Base-by-base conservation (phyloP, 2,113 vertebrate genomes). In the Gavialis gangeticus region DNA sequence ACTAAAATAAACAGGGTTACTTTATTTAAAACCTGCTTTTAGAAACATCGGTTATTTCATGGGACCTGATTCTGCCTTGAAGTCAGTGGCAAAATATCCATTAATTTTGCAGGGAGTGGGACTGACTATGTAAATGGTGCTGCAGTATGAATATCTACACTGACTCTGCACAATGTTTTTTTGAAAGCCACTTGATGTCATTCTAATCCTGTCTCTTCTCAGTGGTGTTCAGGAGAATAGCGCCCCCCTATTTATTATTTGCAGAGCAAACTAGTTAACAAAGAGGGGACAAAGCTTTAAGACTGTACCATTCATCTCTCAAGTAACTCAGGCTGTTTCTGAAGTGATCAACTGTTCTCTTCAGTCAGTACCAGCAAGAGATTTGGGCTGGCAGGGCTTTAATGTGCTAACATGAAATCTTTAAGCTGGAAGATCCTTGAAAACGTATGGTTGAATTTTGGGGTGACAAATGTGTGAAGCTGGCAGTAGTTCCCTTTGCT, bases 1-100 rank as follows among this genome's bases (percentile, higher is more conserved):
- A 62, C 92, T 82, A 88, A 95, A 92, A 89, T 88, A 94, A 96
- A 97, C 93, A 58, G 96, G 94, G 96, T 96, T 97, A 96, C 88
- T 95, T 91, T 94, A 84, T 88, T 93, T 92, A 93, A 97, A 96
- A 96, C 88, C 92, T 92, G 91, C 93, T 93, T 97, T 97, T 95
- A 94, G 89, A 86, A 95, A 91, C 85, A 87, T 82, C 92, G 63
- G 78, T 92, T 93, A 95, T 46, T 46, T 46, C 46, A 46, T 46
- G 69, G 90, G 83, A 89, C 87, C 95, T 96, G 88, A 95, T 94
- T 89, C 91, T 92, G 85, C 89, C 89, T 97, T 97, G 95, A 96
- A 95, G 93, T 96, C 85, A 82, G 85, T 95, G 95, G 95, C 93
- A 95, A 92, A 84, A 90, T 92, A 91, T 96, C 96, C 80, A 82